Conservation (phyloP, 2,113 vertebrate species). For the Physeter macrocephalus region DNA sequence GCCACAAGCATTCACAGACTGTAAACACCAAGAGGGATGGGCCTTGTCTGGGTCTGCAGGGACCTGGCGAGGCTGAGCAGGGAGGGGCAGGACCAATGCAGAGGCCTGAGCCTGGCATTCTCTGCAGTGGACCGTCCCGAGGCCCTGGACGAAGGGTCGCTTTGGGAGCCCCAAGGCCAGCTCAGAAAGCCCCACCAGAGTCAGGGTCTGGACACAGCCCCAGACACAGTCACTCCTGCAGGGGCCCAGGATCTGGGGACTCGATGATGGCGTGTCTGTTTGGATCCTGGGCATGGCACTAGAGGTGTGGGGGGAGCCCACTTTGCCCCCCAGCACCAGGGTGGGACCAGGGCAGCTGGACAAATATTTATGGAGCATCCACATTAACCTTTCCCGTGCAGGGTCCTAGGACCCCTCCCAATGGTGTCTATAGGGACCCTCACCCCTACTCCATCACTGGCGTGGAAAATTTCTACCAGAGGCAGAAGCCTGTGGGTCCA, state of each 20-base stretch:
- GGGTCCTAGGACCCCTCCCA: background rate
- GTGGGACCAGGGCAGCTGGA: background rate
- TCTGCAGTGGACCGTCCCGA: background rate
- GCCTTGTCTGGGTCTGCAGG: constrained; percentile 30
- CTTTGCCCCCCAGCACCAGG: background rate
- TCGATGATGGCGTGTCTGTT: background rate
- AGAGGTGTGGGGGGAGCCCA: background rate
- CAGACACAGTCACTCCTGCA: background rate
- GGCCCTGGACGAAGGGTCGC: background rate
- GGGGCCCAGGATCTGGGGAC: background rate
- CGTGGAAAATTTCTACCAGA: background rate
- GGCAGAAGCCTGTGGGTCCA: background rate
- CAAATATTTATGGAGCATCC: background rate
- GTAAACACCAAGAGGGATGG: constrained; percentile 37
- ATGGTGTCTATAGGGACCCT: background rate
- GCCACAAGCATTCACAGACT: constrained; percentile 33
- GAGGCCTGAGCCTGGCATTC: background rate
- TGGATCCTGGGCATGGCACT: background rate
- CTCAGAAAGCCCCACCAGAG: background rate
- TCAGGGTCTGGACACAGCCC: background rate
- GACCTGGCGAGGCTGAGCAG: background rate
- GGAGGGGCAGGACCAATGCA: background rate
- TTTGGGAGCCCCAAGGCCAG: background rate
- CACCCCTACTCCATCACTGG: background rate
- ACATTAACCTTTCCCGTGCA: background rate